Conservation (phyloP, 2,113 vertebrate species). For the Pelobates fuscus region DNA sequence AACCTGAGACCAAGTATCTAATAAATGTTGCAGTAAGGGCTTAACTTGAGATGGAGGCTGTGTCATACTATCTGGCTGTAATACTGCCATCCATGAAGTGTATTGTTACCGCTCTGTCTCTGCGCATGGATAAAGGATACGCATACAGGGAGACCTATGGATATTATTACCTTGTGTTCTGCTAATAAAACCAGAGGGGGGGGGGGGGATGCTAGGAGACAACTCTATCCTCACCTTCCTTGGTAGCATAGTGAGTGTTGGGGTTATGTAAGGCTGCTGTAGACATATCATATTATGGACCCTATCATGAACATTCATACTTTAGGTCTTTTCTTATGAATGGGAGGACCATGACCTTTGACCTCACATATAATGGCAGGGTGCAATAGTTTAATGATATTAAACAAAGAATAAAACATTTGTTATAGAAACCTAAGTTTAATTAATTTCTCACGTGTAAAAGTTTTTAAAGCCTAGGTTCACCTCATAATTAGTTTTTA, state of each 20-base stretch:
- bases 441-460: too few species aligned
- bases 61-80: slow-evolving; percentile 43
- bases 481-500: too few species aligned
- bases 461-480: too few species aligned
- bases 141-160: slow-evolving; percentile 20
- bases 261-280: not conserved
- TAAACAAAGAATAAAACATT: not conserved
- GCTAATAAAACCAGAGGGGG: slow-evolving; percentile 5
- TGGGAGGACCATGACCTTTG: not conserved
- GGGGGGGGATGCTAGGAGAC: not conserved
- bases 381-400: not conserved
- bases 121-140: slow-evolving; percentile 41
- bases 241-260: not conserved
- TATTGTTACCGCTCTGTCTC: slow-evolving; percentile 47
- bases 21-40: slow-evolving; percentile 47
- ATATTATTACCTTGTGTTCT: slow-evolving; percentile 30
- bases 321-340: not conserved
- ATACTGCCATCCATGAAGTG: slow-evolving; percentile 27
- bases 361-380: not conserved
- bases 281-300: not conserved
- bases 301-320: not conserved
- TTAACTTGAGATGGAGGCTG: slow-evolving; percentile 44
- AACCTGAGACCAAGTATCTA: slow-evolving; percentile 44
- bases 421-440: not conserved
- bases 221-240: not conserved